Conservation (phyloP, 2,113 vertebrate genomes). For the Gopherus flavomarginatus region DNA sequence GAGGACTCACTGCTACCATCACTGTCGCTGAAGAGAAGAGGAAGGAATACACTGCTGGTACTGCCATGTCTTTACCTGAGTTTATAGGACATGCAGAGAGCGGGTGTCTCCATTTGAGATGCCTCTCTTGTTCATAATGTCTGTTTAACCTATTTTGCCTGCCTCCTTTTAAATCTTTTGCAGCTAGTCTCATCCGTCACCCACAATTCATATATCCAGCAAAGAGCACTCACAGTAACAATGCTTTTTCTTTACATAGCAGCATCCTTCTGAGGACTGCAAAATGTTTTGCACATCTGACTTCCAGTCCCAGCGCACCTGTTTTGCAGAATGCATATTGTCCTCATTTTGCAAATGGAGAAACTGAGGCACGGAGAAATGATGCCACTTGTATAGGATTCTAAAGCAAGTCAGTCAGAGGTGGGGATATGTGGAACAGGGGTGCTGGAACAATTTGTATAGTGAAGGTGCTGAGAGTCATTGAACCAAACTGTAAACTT, state of each 20-base stretch:
- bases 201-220: neutral
- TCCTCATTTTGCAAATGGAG: neutral
- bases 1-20: neutral
- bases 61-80: neutral
- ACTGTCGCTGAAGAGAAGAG: neutral
- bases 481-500: no score
- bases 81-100: fast-evolving
- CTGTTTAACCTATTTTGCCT: neutral
- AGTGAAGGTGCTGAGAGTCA: no score
- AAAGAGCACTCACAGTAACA: neutral
- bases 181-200: neutral
- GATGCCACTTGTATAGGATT: neutral
- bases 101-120: neutral
- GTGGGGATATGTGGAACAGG: neutral
- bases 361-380: neutral
- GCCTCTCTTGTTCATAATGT: neutral
- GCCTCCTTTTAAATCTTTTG: fast-evolving
- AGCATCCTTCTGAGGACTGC: neutral
- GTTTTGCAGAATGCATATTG: neutral
- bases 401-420: neutral
- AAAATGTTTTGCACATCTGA: neutral
- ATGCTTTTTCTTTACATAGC: neutral
- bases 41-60: neutral
- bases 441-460: no score
- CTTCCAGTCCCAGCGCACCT: neutral